Percentiles rank a stretch among this genome's conserved stretches.
phyloP scores from a whole-genome alignment of 2,797 vertebrate genomes.

The Choloepus didactylus region DNA sequence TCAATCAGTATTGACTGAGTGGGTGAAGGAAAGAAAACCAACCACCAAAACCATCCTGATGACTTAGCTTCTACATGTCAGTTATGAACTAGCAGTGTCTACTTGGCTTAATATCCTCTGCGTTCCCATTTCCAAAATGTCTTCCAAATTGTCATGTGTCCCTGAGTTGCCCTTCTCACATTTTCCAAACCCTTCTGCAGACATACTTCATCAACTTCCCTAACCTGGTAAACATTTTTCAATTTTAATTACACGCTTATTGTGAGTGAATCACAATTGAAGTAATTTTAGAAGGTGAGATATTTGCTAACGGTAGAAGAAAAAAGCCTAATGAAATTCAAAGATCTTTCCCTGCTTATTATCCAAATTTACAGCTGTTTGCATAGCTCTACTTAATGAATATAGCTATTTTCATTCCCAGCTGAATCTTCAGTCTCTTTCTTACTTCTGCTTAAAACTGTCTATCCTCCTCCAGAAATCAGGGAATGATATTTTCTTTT shows the following conservation, averaged over 20 bases:
- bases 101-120: constrained; percentile 27
- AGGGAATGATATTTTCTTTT: constrained; percentile 68
- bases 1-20: not conserved
- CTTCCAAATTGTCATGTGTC: constrained; percentile 6
- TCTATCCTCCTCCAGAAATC: constrained; percentile 68
- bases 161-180: constrained; percentile 22
- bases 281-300: constrained; percentile 82
- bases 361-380: constrained; percentile 79
- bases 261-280: constrained; percentile 80
- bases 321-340: constrained; percentile 76
- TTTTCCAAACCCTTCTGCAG: constrained; percentile 57
- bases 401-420: constrained; percentile 74
- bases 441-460: constrained; percentile 69
- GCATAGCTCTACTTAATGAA: constrained; percentile 73
- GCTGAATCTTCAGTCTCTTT: constrained; percentile 64
- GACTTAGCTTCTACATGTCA: not conserved
- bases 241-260: constrained; percentile 77
- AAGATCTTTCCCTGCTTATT: constrained; percentile 77
- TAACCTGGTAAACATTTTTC: constrained; percentile 79
- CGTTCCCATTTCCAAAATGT: constrained; percentile 60
- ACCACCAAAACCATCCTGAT: not conserved
- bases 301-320: constrained; percentile 74
- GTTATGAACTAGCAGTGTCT: not conserved
- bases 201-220: constrained; percentile 59
- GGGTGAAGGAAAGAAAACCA: not conserved